Evolutionary conservation across 2,797 vertebrate genomes (phyloP).

Genomic region (Liasis olivaceus): DNA sequence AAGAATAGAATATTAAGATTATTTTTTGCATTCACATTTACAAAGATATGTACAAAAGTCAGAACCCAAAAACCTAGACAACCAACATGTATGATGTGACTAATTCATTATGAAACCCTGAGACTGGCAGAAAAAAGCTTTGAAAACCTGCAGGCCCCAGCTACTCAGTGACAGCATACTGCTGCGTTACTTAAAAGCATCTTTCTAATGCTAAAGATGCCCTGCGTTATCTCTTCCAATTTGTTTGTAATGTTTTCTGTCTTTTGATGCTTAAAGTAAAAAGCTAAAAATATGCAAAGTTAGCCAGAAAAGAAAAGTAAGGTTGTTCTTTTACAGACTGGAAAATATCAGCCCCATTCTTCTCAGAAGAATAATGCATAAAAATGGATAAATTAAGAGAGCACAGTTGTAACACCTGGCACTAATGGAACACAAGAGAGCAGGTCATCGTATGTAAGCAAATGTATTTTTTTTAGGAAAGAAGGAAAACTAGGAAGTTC

Average conservation of each 20-base stretch:
- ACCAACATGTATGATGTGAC: background rate
- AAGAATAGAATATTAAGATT: background rate
- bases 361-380: background rate
- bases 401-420: background rate
- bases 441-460: background rate
- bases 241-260: background rate
- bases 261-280: background rate
- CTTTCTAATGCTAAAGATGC: background rate
- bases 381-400: background rate
- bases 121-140: background rate
- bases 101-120: background rate
- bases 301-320: background rate
- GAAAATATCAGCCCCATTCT: background rate
- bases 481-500: background rate
- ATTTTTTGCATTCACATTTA: background rate
- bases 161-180: background rate
- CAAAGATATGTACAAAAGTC: background rate
- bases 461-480: background rate
- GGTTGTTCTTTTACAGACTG: background rate
- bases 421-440: background rate
- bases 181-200: background rate
- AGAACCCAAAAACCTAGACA: background rate
- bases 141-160: background rate
- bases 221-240: background rate
- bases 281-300: background rate